phyloP scores from a whole-genome alignment of 2,113 vertebrate genomes.

The Seriola aureovittata region DNA sequence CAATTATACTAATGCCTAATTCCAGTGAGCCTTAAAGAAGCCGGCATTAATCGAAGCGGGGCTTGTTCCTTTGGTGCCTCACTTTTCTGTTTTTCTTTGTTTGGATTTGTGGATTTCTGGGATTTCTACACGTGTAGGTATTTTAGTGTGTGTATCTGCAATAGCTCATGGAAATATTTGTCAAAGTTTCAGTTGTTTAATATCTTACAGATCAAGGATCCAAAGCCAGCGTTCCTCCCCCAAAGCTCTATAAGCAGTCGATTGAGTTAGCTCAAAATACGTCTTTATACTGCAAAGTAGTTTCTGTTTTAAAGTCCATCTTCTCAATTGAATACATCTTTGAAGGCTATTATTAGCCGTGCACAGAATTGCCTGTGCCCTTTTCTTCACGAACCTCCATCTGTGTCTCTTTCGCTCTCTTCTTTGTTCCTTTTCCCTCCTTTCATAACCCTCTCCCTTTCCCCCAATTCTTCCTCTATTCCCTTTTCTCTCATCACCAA shows the following conservation, averaged over 20 bases:
- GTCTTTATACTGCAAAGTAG: slow-evolving; percentile 11
- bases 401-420: slow-evolving; percentile 6
- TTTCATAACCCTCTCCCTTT: neutral
- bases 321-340: slow-evolving; percentile 48
- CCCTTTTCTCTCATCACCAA: neutral
- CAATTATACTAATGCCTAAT: slow-evolving; percentile 35
- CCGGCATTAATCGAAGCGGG: slow-evolving; percentile 29
- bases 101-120: slow-evolving; percentile 42
- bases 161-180: slow-evolving; percentile 70
- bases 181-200: slow-evolving; percentile 55
- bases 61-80: slow-evolving; percentile 16
- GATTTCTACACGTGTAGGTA: slow-evolving; percentile 60
- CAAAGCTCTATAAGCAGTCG: neutral
- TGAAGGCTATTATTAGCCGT: slow-evolving; percentile 47
- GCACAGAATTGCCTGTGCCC: neutral
- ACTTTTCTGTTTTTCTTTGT: slow-evolving; percentile 21
- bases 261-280: slow-evolving; percentile 4
- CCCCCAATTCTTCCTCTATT: neutral
- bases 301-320: slow-evolving; percentile 35
- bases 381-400: slow-evolving; percentile 34
- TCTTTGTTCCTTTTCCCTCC: slow-evolving; percentile 11
- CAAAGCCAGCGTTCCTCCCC: slow-evolving; percentile 7
- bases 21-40: slow-evolving; percentile 47
- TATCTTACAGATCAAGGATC: slow-evolving; percentile 50
- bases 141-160: slow-evolving; percentile 28